These are phyloP conservation scores for Ondatra zibethicus DNA, from an alignment of 2,113 vertebrate species.

Conservation along the genomic window DNA sequence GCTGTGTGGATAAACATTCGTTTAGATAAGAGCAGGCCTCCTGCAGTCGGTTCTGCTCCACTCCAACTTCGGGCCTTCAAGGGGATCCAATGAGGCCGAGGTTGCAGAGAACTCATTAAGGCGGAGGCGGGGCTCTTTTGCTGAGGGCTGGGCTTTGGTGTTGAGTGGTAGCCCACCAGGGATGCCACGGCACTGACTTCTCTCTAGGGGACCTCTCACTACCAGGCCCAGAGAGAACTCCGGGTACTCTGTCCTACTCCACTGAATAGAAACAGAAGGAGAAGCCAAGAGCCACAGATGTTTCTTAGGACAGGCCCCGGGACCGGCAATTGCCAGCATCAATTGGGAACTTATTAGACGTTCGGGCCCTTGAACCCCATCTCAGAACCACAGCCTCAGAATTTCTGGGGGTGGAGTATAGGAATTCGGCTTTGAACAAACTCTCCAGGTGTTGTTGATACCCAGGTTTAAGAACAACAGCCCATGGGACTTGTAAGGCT, in stretches of 20 bases:
- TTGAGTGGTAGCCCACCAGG: background rate
- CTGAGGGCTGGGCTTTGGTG: background rate
- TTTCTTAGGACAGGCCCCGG: background rate
- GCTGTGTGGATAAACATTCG: slow-evolving; percentile 66
- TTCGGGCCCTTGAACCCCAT: too few relatives aligned
- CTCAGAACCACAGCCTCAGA: background rate
- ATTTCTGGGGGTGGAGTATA: fast-evolving
- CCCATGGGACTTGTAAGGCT: background rate
- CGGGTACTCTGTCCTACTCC: background rate
- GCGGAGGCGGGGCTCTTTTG: too few relatives aligned
- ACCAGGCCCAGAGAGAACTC: background rate
- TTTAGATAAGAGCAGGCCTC: slow-evolving; percentile 65
- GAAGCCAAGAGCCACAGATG: background rate
- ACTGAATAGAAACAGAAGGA: background rate
- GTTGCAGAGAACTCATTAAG: background rate
- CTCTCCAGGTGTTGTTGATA: background rate
- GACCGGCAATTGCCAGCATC: background rate
- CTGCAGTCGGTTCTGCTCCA: background rate
- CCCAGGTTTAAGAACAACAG: background rate
- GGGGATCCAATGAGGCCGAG: background rate
- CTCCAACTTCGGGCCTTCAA: background rate
- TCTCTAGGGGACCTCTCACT: background rate
- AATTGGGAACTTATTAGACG: background rate
- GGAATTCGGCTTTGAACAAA: background rate
- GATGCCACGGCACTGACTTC: background rate